phyloP scores from a whole-genome alignment of 2,113 vertebrate genomes.

The Zosterops borbonicus region DNA sequence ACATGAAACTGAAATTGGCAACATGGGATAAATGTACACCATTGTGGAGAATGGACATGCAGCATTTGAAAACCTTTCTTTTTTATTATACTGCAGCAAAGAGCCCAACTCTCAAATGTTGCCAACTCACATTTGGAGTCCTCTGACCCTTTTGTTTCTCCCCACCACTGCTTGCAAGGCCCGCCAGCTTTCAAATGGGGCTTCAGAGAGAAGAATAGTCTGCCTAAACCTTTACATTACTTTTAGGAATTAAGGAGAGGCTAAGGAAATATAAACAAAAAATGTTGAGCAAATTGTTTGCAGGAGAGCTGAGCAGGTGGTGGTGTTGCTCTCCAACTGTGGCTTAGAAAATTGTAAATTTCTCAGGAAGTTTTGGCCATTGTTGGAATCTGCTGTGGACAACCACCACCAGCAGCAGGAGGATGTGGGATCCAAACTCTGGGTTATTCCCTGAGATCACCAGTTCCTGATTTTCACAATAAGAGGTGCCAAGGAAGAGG shows the following conservation, averaged over 20 bases:
- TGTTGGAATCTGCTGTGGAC: neutral
- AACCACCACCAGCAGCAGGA: neutral
- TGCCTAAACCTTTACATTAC: neutral
- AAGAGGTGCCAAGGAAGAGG: neutral
- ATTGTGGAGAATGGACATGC: neutral
- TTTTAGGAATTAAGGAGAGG: neutral
- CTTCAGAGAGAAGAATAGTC: neutral
- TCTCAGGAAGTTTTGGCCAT: neutral
- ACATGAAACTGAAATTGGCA: neutral
- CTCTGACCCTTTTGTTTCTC: neutral
- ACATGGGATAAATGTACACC: accelerated
- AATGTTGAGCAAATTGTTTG: neutral
- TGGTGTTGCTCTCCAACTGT: neutral
- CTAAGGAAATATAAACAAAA: neutral
- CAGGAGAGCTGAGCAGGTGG: neutral
- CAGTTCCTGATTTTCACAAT: neutral
- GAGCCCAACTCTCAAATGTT: neutral
- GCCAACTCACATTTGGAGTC: neutral
- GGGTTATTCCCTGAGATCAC: neutral
- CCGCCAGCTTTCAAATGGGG: neutral
- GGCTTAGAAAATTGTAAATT: neutral
- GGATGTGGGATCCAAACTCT: neutral
- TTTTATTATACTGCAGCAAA: neutral
- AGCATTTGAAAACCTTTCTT: neutral
- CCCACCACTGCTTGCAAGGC: neutral